Conservation (phyloP, 2,797 vertebrate species). For the Eulemur mongoz region DNA sequence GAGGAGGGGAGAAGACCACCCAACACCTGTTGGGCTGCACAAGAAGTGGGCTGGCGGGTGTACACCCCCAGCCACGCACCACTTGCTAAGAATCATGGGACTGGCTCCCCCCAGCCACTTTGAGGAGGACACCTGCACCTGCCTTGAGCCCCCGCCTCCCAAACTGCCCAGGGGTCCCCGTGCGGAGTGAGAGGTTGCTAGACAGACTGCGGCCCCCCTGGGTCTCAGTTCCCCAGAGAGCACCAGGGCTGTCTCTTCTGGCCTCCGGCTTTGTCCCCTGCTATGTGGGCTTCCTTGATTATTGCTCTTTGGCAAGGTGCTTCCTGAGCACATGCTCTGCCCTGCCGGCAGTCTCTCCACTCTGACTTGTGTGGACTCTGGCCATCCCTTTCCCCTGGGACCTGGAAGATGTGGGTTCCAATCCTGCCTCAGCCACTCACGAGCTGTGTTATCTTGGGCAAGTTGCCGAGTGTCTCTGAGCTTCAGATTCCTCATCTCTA, state of each 20-base stretch:
- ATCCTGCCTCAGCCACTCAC: neutral
- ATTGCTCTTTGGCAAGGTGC: neutral
- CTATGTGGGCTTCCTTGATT: accelerated
- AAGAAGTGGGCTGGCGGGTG: neutral
- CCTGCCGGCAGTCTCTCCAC: neutral
- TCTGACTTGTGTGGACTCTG: accelerated
- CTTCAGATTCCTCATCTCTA: neutral
- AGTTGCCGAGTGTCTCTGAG: neutral
- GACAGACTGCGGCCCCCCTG: neutral
- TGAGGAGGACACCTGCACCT: neutral
- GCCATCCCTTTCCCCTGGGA: neutral
- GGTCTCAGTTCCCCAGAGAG: accelerated
- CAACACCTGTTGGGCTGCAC: accelerated
- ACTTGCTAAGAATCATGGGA: neutral
- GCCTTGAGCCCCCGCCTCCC: neutral
- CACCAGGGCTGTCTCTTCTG: neutral
- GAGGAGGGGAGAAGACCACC: neutral
- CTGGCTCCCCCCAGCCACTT: neutral
- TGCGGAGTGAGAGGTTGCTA: neutral
- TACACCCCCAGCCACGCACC: neutral
- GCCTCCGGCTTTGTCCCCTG: neutral
- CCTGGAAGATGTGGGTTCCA: neutral
- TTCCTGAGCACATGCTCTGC: neutral
- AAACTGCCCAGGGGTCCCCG: neutral
- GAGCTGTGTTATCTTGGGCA: neutral